Percentiles rank a stretch among this genome's conserved stretches.
phyloP scores from a whole-genome alignment of 2,888 invertebrate species.

The Antheraea yamamai region DNA sequence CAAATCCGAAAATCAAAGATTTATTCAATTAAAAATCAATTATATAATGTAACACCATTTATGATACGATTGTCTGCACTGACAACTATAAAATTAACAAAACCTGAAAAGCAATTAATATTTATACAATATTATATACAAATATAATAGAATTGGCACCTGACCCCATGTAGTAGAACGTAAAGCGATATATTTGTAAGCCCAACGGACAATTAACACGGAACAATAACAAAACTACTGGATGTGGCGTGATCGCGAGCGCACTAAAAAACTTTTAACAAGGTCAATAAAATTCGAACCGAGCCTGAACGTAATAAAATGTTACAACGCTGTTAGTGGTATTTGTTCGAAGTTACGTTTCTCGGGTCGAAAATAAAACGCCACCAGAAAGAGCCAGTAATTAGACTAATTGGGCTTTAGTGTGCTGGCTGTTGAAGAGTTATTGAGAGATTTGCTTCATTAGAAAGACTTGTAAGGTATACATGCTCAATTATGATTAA shows the following conservation, averaged over 20 bases:
- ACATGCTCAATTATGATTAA: neutral
- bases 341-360: constrained; percentile 9
- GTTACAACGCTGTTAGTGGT: constrained; percentile 12
- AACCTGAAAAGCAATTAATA: neutral
- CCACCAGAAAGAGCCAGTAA: neutral
- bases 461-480: neutral
- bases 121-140: constrained; percentile 2
- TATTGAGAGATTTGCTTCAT: constrained; percentile 3
- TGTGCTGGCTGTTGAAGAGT: neutral
- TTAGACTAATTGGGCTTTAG: constrained; percentile 12
- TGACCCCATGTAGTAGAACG: constrained; percentile 8
- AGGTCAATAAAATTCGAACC: constrained; percentile 13
- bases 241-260: constrained; percentile 30
- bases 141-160: neutral
- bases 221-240: constrained; percentile 28
- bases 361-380: constrained; percentile 1
- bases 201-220: constrained; percentile 52
- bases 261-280: constrained; percentile 19
- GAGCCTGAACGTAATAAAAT: constrained; percentile 3
- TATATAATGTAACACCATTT: neutral
- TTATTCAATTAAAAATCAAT: too few relatives aligned
- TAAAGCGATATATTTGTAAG: constrained; percentile 49
- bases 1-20: too few relatives aligned
- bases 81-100: neutral
- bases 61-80: neutral